Evolutionary conservation across 1,140 invertebrate genomes (phyloP), one percentile per base, ranked within the genome.

Genomic region (Mesaphorura yosii): DNA sequence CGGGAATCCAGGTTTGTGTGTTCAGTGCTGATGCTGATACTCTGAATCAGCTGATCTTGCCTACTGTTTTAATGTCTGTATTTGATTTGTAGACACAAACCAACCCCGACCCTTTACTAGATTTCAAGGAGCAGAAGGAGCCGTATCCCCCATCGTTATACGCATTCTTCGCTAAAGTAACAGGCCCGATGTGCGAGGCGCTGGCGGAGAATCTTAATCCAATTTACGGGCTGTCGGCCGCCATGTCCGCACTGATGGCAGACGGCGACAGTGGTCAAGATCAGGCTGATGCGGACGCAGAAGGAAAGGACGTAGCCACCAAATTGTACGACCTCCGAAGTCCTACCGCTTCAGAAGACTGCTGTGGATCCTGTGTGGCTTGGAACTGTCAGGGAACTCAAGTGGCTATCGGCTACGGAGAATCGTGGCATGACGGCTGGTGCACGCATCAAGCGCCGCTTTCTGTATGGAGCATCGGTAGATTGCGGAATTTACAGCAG

Each of bases 141-240:
- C 51, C 54, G 0, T 55, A 57, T 34, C 59, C 59, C 2, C 59
- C 59, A 6, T 60, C 59, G 2, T 40, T 60, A 1, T 57, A 52
- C 38, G 59, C 59, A 10, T 60, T 60, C 45, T 60, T 60, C 31
- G 27, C 59, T 3, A 53, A 54, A 48, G 59, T 60, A 0, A 60
- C 52, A 0, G 59, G 57, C 4, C 48, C 51, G 1, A 19, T 60
- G 7, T 60, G 59, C 29, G 34, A 57, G 17, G 37, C 23, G 20
- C 28, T 60, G 15, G 37, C 51, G 34, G 51, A 60, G 31, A 60
- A 60, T 48, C 26, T 27, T 14, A 53, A 60, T 25, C 47, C 51
- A 17, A 51, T 50, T 1, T 37, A 25, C 17, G 40, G 52, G 28
- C 34, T 54, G 19, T 60, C 52, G 14, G 20, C 28, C 15, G 51